Percentiles rank a stretch among this genome's conserved stretches.
phyloP scores from a whole-genome alignment of 2,113 vertebrate species.

The Trichechus manatus region DNA sequence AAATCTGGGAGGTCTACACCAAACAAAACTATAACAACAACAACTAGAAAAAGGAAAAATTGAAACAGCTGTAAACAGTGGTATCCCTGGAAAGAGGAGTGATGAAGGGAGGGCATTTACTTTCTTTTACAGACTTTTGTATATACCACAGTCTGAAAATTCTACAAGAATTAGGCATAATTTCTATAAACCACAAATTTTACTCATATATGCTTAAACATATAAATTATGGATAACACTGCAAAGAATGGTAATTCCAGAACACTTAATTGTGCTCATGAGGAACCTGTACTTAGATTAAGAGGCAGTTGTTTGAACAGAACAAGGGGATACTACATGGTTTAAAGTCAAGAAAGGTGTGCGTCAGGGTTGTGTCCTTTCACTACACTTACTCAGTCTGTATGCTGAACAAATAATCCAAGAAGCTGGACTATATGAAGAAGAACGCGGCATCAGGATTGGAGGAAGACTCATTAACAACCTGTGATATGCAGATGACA shows the following conservation, averaged over 20 bases:
- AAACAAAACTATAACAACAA: slow-evolving; percentile 34
- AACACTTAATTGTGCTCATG: too few relatives aligned
- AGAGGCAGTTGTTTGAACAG: too few relatives aligned
- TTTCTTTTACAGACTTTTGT: neutral
- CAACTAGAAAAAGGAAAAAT: neutral
- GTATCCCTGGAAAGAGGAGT: neutral
- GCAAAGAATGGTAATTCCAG: neutral
- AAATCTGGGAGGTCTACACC: neutral
- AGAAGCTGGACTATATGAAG: too few relatives aligned
- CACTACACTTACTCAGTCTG: too few relatives aligned
- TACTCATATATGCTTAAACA: neutral
- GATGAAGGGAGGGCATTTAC: neutral
- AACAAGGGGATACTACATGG: too few relatives aligned
- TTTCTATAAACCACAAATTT: neutral
- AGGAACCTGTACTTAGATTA: too few relatives aligned
- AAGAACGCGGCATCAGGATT: too few relatives aligned
- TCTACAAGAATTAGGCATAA: neutral
- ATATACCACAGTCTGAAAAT: neutral
- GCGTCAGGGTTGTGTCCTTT: too few relatives aligned
- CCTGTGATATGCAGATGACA: too few relatives aligned
- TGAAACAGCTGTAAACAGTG: neutral
- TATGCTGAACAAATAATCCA: too few relatives aligned
- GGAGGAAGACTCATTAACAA: too few relatives aligned
- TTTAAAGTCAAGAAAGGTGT: too few relatives aligned
- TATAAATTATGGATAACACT: neutral